Percentiles rank a stretch among this genome's conserved stretches.
Evolutionary conservation across 2,888 invertebrate species (phyloP).

Genomic region (Sylvicola cinctus): DNA sequence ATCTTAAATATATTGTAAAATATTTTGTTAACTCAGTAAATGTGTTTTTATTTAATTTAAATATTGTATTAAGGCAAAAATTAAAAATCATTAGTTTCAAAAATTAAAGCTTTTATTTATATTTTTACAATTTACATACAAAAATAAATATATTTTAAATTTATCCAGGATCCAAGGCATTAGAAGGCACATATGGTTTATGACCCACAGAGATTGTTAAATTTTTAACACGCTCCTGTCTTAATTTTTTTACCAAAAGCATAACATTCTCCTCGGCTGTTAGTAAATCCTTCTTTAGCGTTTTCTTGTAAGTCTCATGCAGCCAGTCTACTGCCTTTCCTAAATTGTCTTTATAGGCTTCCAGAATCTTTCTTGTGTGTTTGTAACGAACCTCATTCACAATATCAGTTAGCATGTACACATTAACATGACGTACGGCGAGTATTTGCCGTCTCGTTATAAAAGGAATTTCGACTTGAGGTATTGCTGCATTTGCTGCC

Average conservation of each 20-base stretch:
- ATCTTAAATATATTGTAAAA: too few species aligned
- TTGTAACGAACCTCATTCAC: conserved; percentile 18
- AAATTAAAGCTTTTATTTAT: too few species aligned
- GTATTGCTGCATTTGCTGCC: conserved; percentile 20
- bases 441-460: conserved; percentile 20
- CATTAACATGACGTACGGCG: conserved; percentile 21
- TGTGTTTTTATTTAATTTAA: too few species aligned
- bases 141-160: not conserved
- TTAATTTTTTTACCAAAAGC: conserved; percentile 15
- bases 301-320: conserved; percentile 20
- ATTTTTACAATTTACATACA: too few species aligned
- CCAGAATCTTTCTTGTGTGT: conserved; percentile 20
- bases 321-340: conserved; percentile 21
- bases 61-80: too few species aligned
- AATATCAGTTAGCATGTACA: conserved; percentile 22
- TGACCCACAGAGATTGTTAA: conserved; percentile 15
- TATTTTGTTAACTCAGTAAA: too few species aligned
- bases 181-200: conserved; percentile 9
- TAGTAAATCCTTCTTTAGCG: conserved; percentile 19
- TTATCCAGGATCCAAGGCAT: not conserved
- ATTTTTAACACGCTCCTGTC: conserved; percentile 19
- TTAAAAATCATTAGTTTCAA: too few species aligned
- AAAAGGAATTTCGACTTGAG: conserved; percentile 21
- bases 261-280: conserved; percentile 18
- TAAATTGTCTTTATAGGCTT: conserved; percentile 17